phyloP scores from a whole-genome alignment of 2,888 invertebrate species.

The Gymnosoma rotundatum region DNA sequence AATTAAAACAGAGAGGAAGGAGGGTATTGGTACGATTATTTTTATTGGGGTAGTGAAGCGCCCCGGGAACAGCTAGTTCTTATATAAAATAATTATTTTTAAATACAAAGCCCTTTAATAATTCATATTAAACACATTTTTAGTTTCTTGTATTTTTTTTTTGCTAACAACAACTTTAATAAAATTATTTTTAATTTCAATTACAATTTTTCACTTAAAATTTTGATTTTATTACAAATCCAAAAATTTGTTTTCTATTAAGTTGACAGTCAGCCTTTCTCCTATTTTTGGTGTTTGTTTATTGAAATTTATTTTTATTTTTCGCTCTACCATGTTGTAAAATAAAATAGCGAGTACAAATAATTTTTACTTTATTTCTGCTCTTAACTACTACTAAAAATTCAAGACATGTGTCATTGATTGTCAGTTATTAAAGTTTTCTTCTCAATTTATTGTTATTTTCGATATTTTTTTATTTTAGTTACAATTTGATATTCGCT shows the following conservation, averaged over 20 bases:
- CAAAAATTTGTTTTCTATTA: constrained; percentile 5
- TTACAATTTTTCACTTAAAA: constrained; percentile 36
- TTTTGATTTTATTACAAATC: constrained; percentile 51
- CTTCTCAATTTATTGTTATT: constrained; percentile 58
- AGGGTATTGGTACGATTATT: too few species aligned
- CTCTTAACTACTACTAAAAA: constrained; percentile 18
- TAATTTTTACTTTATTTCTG: constrained; percentile 4
- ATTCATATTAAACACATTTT: not conserved
- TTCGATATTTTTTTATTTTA: constrained; percentile 14
- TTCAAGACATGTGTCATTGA: constrained; percentile 62
- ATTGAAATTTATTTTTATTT: constrained; percentile 35
- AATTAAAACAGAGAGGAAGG: too few species aligned
- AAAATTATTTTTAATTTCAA: constrained; percentile 32
- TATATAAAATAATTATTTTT: not conserved
- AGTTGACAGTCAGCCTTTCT: constrained; percentile 56
- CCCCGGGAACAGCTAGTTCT: too few species aligned
- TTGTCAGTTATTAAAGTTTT: constrained; percentile 63
- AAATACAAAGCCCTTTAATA: constrained; percentile 8
- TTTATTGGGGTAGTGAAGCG: too few species aligned
- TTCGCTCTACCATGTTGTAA: constrained; percentile 1
- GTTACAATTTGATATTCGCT: constrained; percentile 25
- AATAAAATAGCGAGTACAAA: constrained; percentile 10
- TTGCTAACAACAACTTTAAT: constrained; percentile 3
- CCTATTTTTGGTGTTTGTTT: constrained; percentile 30
- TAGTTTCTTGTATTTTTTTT: not conserved